These are phyloP conservation scores for Andrena cerasifolii DNA, from an alignment of 1,140 invertebrate genomes.

Conservation along the genomic window DNA sequence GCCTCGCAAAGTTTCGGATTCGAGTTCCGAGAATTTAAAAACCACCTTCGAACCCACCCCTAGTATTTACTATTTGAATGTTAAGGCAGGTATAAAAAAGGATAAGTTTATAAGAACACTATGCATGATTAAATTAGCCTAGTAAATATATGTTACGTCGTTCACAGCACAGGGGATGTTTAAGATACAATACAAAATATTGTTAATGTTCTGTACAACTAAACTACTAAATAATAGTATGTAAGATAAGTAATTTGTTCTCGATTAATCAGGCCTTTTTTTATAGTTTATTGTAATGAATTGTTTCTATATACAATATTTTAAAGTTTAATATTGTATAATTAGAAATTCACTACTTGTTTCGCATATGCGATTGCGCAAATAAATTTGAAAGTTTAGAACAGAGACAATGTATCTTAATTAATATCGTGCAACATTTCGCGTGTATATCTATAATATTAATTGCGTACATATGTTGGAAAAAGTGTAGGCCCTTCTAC, in stretches of 20 bases:
- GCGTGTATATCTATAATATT: constrained; percentile 2
- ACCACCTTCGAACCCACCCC: too few relatives aligned
- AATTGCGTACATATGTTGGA: constrained; percentile 24
- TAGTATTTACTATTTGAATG: too few relatives aligned
- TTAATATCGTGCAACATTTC: constrained; percentile 13
- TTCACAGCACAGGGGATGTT: too few relatives aligned
- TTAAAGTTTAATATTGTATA: constrained; percentile 24
- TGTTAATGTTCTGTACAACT: not conserved
- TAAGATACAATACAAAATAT: not conserved
- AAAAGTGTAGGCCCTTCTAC: constrained; percentile 20
- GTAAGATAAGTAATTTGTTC: constrained; percentile 16
- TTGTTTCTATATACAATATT: constrained; percentile 15
- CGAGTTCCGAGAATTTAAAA: too few relatives aligned
- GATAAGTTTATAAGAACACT: too few relatives aligned
- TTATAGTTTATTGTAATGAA: constrained; percentile 15
- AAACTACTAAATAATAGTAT: not conserved
- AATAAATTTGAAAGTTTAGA: constrained; percentile 16
- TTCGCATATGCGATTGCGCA: not conserved
- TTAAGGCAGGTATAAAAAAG: too few relatives aligned
- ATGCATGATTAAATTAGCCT: too few relatives aligned
- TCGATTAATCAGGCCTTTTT: not conserved
- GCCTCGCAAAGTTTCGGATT: too few relatives aligned
- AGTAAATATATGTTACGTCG: too few relatives aligned
- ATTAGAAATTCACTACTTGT: constrained; percentile 14
- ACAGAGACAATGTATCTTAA: constrained; percentile 15